phyloP scores from a whole-genome alignment of 92 coral and sea anemone genomes.

The Pocillopora meandrina region DNA sequence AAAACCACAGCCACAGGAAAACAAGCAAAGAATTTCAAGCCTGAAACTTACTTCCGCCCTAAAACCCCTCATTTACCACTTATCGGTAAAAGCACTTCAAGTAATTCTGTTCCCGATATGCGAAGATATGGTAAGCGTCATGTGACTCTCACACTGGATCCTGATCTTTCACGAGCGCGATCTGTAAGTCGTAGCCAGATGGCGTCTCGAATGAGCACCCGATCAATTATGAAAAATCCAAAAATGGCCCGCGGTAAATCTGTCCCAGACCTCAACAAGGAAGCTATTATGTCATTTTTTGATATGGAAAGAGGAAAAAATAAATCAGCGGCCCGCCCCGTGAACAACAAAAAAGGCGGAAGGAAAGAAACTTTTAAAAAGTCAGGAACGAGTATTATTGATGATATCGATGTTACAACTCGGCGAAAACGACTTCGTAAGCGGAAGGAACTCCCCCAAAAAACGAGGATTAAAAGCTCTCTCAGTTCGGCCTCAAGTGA shows the following conservation, averaged over 20 bases:
- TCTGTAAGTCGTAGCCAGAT: slow-evolving; percentile 30
- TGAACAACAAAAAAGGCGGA: background rate
- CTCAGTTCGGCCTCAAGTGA: slow-evolving; percentile 57
- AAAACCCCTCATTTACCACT: slow-evolving; percentile 16
- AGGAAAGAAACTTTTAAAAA: slow-evolving; percentile 2
- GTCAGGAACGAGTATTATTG: slow-evolving; percentile 30
- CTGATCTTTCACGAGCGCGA: slow-evolving; percentile 10
- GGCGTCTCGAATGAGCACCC: slow-evolving; percentile 32
- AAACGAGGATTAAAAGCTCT: slow-evolving; percentile 28
- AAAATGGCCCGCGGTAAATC: slow-evolving; percentile 15
- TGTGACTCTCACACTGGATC: slow-evolving; percentile 14
- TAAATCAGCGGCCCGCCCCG: background rate
- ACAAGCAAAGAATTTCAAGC: slow-evolving; percentile 16
- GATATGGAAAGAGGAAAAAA: slow-evolving; percentile 14
- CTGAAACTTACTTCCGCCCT: background rate
- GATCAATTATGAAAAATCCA: slow-evolving; percentile 37
- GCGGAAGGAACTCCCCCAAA: slow-evolving; percentile 61
- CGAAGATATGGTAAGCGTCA: slow-evolving; percentile 20
- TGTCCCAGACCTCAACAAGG: slow-evolving; percentile 31
- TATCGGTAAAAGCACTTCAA: background rate
- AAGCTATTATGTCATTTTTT: slow-evolving; percentile 24
- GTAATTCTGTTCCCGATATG: slow-evolving; percentile 39
- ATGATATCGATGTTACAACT: slow-evolving; percentile 35
- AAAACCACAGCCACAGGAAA: background rate
- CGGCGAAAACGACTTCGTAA: slow-evolving; percentile 66